Percentiles rank a stretch among this genome's conserved stretches.
Conservation (phyloP, 2,113 vertebrate genomes). For the Crotalus horridus region DNA sequence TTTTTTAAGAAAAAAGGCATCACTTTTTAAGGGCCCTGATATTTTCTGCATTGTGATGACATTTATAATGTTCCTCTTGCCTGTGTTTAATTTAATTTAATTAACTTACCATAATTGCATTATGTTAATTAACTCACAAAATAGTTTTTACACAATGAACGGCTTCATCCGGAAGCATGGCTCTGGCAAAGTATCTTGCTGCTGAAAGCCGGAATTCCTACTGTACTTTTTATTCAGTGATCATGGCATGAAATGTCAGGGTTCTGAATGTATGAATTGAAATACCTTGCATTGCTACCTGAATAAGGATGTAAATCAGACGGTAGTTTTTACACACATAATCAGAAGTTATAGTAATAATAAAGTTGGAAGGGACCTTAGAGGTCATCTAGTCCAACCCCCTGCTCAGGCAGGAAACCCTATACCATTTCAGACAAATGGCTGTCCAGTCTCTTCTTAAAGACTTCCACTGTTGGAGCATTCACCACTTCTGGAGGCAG, state of each 20-base stretch:
- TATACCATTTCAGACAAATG: too few relatives aligned
- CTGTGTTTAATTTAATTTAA: slow-evolving; percentile 14
- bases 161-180: not conserved
- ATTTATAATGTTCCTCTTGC: not conserved
- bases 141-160: not conserved
- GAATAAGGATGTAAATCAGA: not conserved
- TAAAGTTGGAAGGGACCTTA: too few relatives aligned
- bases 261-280: not conserved
- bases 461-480: too few relatives aligned
- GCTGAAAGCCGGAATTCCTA: not conserved
- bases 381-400: too few relatives aligned
- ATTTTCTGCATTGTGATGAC: not conserved
- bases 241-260: not conserved
- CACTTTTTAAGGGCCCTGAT: not conserved
- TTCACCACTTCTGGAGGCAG: too few relatives aligned
- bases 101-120: not conserved
- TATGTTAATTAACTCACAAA: not conserved
- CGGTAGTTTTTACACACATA: not conserved
- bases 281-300: not conserved
- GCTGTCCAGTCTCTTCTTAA: too few relatives aligned
- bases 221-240: not conserved
- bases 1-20: not conserved
- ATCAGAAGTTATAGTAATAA: too few relatives aligned
- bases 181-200: not conserved
- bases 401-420: too few relatives aligned